Evolutionary conservation across 1,140 invertebrate genomes (phyloP), one percentile per base, ranked within the genome.

Genomic region (Odontomachus brunneus): DNA sequence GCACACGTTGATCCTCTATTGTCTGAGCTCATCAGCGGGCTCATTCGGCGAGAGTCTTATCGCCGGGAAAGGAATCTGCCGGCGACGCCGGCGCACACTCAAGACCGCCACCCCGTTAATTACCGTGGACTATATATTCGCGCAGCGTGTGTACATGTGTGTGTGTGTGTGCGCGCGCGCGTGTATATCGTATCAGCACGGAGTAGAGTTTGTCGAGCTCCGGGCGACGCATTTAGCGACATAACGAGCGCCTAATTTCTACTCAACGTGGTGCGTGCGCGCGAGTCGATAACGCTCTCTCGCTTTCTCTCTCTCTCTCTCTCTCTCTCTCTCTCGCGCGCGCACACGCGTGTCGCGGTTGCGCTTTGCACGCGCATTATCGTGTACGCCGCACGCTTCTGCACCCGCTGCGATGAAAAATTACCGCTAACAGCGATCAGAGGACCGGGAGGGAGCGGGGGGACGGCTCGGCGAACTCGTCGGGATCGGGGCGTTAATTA

Each of bases 201-300:
- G 38, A 11, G 38, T n/a, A 44, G 3, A 44, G 38, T 44, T 44
- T 7, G 38, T 44, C 9, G 38, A 44, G 9, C 38, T 44, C 38
- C 38, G 38, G 38, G 38, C 38, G 38, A 44, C 38, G 38, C 49
- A 22, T 14, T 4, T 24, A 26, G n/a, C 26, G 65, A 57, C n/a
- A 38, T 29, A 69, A 80, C 62, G 51, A 33, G 33, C 38, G 29
- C 74, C 38, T 80, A 80, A 80, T 59, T 26, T 44, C 22, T 44
- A 17, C 57, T 80, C 38, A 48, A 69, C 65, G 38, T 11, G n/a
- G 3, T 19, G 29, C 11, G n/a, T 17, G 22, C n/a, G 22, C 33
- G 17, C 12, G 51, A 22, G 1, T 48, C 65, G 65, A 69, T 71
- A 57, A 44, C n/a, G 63, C 48, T 44, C 38, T 44, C 38, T 44